phyloP scores from a whole-genome alignment of 2,113 vertebrate genomes.

The Leptocoma aspasia region DNA sequence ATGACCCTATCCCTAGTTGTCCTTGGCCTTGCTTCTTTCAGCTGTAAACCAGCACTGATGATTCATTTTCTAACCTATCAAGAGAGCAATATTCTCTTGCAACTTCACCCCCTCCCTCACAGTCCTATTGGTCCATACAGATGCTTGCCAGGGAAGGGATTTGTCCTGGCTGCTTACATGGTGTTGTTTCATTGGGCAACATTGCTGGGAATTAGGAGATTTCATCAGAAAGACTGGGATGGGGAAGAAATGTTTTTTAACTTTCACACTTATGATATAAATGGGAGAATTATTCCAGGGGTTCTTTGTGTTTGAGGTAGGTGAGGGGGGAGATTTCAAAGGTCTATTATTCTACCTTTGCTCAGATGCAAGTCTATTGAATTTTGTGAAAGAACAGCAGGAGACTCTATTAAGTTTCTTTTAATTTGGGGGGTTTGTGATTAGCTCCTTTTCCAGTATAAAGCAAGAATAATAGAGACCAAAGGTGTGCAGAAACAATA shows the following conservation, averaged over 20 bases:
- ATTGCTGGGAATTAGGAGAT: not conserved
- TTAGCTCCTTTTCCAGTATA: not conserved
- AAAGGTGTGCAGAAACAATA: not conserved
- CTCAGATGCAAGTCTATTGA: not conserved
- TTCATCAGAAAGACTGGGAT: not conserved
- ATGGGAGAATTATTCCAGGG: not conserved
- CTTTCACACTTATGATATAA: not conserved
- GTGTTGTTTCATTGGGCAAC: not conserved
- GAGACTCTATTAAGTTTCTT: not conserved
- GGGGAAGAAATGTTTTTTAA: not conserved
- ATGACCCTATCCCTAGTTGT: accelerated
- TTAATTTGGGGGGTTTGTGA: not conserved
- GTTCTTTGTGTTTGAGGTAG: not conserved
- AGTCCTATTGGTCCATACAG: accelerated
- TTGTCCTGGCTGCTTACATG: not conserved
- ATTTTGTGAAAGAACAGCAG: not conserved
- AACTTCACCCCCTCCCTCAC: not conserved
- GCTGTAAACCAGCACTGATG: not conserved
- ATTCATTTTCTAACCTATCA: not conserved
- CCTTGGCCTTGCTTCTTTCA: not conserved
- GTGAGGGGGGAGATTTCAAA: not conserved
- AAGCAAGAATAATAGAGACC: not conserved
- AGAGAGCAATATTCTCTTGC: not conserved
- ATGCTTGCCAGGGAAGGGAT: not conserved
- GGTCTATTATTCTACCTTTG: not conserved